A percentile compares a stretch with the other conserved stretches of the same genome.
Evolutionary conservation across 2,888 invertebrate genomes (phyloP).

Genomic region (Erebia epiphron): DNA sequence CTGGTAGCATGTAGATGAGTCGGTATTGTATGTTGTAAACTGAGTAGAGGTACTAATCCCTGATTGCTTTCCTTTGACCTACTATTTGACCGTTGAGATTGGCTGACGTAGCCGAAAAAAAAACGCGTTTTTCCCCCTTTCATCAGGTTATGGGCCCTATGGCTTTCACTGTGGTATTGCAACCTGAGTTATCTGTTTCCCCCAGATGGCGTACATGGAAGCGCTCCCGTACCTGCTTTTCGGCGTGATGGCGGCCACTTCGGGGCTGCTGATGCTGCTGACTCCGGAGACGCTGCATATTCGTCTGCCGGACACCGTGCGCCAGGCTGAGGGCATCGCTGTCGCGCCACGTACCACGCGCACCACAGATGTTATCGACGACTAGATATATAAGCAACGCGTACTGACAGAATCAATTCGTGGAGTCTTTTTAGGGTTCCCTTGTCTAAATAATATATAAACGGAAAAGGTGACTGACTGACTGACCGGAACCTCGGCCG

Average conservation of each 20-base stretch:
- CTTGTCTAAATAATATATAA: too few relatives aligned
- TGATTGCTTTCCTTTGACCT: too few relatives aligned
- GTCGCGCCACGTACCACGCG: constrained; percentile 28
- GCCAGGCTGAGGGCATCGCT: constrained; percentile 48
- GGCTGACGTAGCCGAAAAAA: too few relatives aligned
- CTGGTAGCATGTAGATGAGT: too few relatives aligned
- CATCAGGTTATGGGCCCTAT: too few relatives aligned
- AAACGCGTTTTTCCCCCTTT: too few relatives aligned
- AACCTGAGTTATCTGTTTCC: not conserved
- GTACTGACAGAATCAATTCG: not conserved
- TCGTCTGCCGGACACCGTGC: constrained; percentile 50
- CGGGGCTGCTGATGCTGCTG: constrained; percentile 51
- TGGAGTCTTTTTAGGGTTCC: too few relatives aligned
- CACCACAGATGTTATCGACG: constrained; percentile 37
- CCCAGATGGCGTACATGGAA: constrained; percentile 55
- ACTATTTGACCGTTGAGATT: too few relatives aligned
- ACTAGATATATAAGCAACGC: constrained; percentile 23
- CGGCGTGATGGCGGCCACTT: constrained; percentile 53
- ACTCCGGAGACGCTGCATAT: constrained; percentile 50
- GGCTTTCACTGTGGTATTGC: not conserved
- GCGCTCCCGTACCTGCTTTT: constrained; percentile 61
- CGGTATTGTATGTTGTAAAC: too few relatives aligned
- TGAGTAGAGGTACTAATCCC: too few relatives aligned
- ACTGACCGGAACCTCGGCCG: too few relatives aligned
- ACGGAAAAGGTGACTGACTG: too few relatives aligned